Conservation (phyloP, 2,113 vertebrate genomes). For the Zapus hudsonius region DNA sequence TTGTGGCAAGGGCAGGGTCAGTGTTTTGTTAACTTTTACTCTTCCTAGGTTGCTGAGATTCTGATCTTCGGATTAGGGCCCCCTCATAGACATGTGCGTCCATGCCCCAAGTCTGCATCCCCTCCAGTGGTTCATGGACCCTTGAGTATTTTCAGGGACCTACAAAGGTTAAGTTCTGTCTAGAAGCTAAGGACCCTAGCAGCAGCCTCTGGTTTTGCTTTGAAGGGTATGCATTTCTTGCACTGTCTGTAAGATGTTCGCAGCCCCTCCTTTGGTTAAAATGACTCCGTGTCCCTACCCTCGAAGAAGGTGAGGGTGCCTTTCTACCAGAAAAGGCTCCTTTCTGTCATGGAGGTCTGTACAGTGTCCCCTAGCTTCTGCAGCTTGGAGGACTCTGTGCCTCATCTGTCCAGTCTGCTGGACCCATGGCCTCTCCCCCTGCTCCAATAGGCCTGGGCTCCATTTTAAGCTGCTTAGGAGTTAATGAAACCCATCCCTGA, state of each 20-base stretch:
- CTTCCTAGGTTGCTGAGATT: slow-evolving; percentile 21
- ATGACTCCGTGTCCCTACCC: neutral
- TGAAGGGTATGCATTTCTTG: neutral
- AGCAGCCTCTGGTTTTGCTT: neutral
- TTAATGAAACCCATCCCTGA: slow-evolving; percentile 66
- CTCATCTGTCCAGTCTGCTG: neutral
- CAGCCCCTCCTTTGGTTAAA: neutral
- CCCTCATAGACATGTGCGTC: neutral
- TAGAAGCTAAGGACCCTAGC: neutral
- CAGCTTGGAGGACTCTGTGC: neutral
- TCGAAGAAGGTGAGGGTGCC: neutral
- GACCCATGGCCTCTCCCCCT: neutral
- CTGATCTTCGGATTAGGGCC: neutral
- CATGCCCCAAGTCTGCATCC: neutral
- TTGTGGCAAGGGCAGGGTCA: neutral
- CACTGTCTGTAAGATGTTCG: neutral
- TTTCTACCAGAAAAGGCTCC: neutral
- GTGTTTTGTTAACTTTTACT: neutral
- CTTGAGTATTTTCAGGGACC: neutral
- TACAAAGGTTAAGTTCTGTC: neutral
- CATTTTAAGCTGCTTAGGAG: slow-evolving; percentile 68
- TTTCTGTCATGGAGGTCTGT: neutral
- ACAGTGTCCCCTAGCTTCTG: neutral
- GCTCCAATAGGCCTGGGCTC: neutral
- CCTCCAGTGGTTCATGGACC: neutral